Base-by-base conservation (phyloP, 2,113 vertebrate genomes). In the Spea bombifrons region DNA sequence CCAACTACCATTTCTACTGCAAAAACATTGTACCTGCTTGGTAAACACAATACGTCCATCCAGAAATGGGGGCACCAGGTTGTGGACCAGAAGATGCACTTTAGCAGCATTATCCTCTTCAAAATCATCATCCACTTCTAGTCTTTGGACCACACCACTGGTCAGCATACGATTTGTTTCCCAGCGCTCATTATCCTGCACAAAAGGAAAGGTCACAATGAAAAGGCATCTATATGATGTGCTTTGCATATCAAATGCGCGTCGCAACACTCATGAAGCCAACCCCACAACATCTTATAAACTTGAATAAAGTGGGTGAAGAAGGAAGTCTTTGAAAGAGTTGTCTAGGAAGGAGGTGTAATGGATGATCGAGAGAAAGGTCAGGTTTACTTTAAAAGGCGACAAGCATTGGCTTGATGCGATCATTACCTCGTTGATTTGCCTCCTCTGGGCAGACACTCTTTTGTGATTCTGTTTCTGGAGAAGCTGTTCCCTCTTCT, bases 91-190 rank as follows among this genome's bases (percentile, higher is more conserved):
- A 46, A 99, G 90, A 81, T 99, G 97, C 80, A 99, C 97, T 87
- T 96, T 96, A 69, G 97, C 92, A 0, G 97, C 96, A 0, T 96
- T 98, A 81, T 99, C 97, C 85, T 99, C 97, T 80, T 99, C 97
- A 83, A 99, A 99, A 87, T 99, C 97, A 66, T 99, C 97, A 0
- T 98, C 97, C 71, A 99, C 96, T 83, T 99, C 97, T 71, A 99
- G 86, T 47, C 97, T 92, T 83, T 99, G 97, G 57, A 99, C 97
- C 85, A 99, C 97, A 0, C 97, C 97, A 0, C 97, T 99, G 72
- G 97, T 99, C 84, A 99, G 88, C 97, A 99, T 99, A n/a, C 97
- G 96, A 82, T 99, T 99, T 0, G 97, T 98, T 89, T 99, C 97
- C 97, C 97, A 99, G 49, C 97, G 95, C 81, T 99, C 97, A 0